These are phyloP conservation scores for Ctena decussata DNA, from an alignment of 2,888 invertebrate species.

Conservation along the genomic window DNA sequence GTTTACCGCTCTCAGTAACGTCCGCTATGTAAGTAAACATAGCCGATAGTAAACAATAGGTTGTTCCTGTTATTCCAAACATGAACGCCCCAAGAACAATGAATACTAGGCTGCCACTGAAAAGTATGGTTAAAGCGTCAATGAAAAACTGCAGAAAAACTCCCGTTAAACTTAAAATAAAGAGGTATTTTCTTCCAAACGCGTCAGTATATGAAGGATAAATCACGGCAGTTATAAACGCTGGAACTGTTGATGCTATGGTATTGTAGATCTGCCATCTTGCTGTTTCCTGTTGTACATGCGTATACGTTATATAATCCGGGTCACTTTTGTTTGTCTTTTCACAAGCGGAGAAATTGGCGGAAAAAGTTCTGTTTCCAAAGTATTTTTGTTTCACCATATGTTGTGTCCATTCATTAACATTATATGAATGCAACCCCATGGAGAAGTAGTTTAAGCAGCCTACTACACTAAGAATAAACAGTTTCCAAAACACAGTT, in stretches of 20 bases:
- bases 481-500: neutral
- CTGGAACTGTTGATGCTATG: slow-evolving; percentile 15
- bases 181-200: slow-evolving; percentile 48
- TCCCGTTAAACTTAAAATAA: slow-evolving; percentile 38
- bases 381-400: slow-evolving; percentile 24
- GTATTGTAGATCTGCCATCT: slow-evolving; percentile 18
- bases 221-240: slow-evolving; percentile 32
- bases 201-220: slow-evolving; percentile 46
- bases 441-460: slow-evolving; percentile 35
- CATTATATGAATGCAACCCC: slow-evolving; percentile 25
- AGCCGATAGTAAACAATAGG: slow-evolving; percentile 30
- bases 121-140: slow-evolving; percentile 19
- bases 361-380: slow-evolving; percentile 7
- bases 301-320: slow-evolving; percentile 14
- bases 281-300: slow-evolving; percentile 12
- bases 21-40: slow-evolving; percentile 42
- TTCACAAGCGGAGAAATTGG: slow-evolving; percentile 8
- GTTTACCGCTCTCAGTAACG: slow-evolving; percentile 20
- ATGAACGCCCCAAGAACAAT: slow-evolving; percentile 19
- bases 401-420: slow-evolving; percentile 47
- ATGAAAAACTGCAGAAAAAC: slow-evolving; percentile 12
- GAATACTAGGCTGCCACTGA: slow-evolving; percentile 25
- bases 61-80: slow-evolving; percentile 39
- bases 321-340: slow-evolving; percentile 1
- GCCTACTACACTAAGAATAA: neutral